These are phyloP conservation scores for Tylochromis polylepis DNA, from an alignment of 2,113 vertebrate species.

Conservation along the genomic window DNA sequence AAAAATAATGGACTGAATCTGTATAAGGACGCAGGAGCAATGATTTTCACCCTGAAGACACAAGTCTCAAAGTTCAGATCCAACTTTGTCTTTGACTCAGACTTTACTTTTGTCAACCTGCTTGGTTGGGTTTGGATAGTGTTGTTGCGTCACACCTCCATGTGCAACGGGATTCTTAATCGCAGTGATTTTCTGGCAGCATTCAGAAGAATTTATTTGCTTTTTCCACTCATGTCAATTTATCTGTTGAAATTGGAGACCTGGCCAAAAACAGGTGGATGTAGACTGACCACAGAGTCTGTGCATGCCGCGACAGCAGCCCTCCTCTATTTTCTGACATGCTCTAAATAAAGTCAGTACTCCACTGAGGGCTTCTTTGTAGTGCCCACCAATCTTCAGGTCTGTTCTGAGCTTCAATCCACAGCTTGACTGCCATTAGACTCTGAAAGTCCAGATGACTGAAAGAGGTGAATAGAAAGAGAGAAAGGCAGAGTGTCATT, in stretches of 20 bases:
- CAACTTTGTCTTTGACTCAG: neutral
- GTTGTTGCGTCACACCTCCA: rapidly evolving
- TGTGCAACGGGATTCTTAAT: neutral
- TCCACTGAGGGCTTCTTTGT: neutral
- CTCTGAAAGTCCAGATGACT: neutral
- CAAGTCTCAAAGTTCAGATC: neutral
- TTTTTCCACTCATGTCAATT: neutral
- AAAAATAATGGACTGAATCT: neutral
- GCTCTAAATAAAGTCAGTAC: rapidly evolving
- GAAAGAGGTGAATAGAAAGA: neutral
- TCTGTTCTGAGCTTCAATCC: neutral
- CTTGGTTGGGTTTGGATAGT: neutral
- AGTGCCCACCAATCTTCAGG: neutral
- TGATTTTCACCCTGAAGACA: neutral
- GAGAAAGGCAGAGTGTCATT: neutral
- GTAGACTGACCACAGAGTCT: neutral
- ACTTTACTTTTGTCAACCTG: rapidly evolving
- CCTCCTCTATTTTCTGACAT: neutral
- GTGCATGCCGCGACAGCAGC: rapidly evolving
- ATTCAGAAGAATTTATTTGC: neutral
- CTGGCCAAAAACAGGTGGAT: neutral
- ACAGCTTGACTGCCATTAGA: slow-evolving; percentile 9
- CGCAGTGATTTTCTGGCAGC: neutral
- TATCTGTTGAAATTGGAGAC: rapidly evolving
- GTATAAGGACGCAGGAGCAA: neutral